Conservation (phyloP, 2,113 vertebrate genomes). For the Poeciliopsis retropinna region DNA sequence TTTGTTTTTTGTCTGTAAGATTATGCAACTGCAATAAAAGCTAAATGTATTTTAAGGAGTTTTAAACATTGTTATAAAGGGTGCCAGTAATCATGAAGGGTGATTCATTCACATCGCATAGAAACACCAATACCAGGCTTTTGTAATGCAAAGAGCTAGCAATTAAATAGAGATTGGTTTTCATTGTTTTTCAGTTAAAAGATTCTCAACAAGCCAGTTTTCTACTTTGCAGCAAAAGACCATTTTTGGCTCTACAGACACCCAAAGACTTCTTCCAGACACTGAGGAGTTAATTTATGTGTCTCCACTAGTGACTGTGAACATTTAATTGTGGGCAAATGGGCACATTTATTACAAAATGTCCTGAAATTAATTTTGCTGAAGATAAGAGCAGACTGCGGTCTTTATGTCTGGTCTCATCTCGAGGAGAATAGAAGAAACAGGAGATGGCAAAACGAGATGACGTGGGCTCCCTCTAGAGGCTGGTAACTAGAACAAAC, state of each 20-base stretch:
- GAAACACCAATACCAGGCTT: no score
- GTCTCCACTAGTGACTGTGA: conserved; percentile 37
- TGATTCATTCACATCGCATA: no score
- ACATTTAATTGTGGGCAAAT: conserved; percentile 54
- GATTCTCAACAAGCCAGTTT: no score
- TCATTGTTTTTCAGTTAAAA: no score
- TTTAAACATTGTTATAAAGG: no score
- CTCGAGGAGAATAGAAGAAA: conserved; percentile 14
- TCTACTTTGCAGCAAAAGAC: no score
- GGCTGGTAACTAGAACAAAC: conserved; percentile 10
- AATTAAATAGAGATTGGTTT: no score
- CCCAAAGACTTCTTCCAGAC: conserved; percentile 47
- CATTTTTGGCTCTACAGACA: background rate
- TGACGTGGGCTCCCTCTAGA: conserved; percentile 64
- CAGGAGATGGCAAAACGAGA: background rate
- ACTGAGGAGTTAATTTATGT: conserved; percentile 66
- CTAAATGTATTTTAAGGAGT: no score
- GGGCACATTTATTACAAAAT: conserved; percentile 70
- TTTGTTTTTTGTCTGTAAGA: no score
- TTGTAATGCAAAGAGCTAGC: no score
- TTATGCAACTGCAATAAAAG: no score
- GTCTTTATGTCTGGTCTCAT: conserved; percentile 46
- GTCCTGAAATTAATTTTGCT: conserved; percentile 68
- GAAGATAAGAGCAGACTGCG: conserved; percentile 56
- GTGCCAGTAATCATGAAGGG: no score